Base-by-base conservation (phyloP, 1,140 invertebrate species). In the Laupala kohalensis region DNA sequence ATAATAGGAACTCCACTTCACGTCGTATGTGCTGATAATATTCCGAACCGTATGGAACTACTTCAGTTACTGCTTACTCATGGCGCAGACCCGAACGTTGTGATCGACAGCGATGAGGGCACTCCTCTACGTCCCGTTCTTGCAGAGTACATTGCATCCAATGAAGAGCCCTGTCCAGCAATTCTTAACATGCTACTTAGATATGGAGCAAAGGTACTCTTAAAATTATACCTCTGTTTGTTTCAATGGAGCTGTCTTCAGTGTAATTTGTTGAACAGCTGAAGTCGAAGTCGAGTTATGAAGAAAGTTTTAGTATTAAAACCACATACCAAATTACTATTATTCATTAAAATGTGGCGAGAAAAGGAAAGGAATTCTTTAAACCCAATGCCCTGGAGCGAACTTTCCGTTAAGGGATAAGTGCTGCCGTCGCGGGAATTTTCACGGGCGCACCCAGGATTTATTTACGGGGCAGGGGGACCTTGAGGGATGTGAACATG, bases 1-100 rank as follows among this genome's bases (percentile, higher is more conserved):
- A 90, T 94, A 70, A 92, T 94, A 74, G 92, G 92, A 6, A 90
- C 91, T 0, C 89, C 93, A 0, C 83, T 96, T 6, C 93, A 95
- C 80, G 90, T 95, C 6, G 93, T 92, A 0, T 92, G 92, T 78
- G 90, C 92, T 0, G 92, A 94, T 76, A 90, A 89, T 72, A 90
- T 94, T 68, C 83, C 85, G 2, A 90, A 93, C 75, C 84, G 82
- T 25, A 74, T 79, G 63, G 80, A 81, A 28, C 82, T 88, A 4
- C 80, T 87, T 53, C 73, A 87, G 80, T 86, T 92, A 81, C 81
- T 95, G 53, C 79, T 95, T 71, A 86, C 88, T 73, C 84, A 85
- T 30, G 90, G 91, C 25, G 91, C 90, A 0, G 89, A 94, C 78
- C 92, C 92, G 0, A 94, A 94, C 77, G 79, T 89, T 28, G 87